Percentiles rank a stretch among this genome's conserved stretches.
phyloP scores from a whole-genome alignment of 2,113 vertebrate species.

The Megalops atlanticus region DNA sequence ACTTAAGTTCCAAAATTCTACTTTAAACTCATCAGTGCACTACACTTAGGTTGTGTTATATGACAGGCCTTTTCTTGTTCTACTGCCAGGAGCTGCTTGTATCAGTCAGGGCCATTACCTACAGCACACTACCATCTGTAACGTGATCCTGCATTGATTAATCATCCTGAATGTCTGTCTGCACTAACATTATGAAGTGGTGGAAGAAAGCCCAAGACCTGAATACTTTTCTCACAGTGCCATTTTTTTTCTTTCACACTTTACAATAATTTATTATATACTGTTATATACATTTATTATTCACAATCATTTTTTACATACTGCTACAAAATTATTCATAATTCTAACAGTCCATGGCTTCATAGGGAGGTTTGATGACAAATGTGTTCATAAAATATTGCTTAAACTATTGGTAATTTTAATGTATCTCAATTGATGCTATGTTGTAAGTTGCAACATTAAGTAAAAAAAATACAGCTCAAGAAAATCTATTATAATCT shows the following conservation, averaged over 20 bases:
- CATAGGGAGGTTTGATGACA: too few relatives aligned
- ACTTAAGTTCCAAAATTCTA: constrained; percentile 12
- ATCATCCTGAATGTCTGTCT: constrained; percentile 14
- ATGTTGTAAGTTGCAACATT: neutral
- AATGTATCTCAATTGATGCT: neutral
- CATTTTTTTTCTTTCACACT: neutral
- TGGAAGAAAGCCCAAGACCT: constrained; percentile 10
- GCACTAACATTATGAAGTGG: constrained; percentile 2
- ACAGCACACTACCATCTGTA: constrained; percentile 30
- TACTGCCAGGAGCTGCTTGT: constrained; percentile 36
- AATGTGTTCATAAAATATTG: neutral
- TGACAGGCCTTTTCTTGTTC: constrained; percentile 34
- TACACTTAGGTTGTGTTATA: constrained; percentile 34
- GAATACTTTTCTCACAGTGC: too few relatives aligned
- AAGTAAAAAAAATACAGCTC: neutral
- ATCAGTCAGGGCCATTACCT: constrained; percentile 42
- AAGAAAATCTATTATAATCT: neutral
- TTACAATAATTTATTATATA: too few relatives aligned
- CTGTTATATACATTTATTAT: neutral
- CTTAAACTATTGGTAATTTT: neutral
- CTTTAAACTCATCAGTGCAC: constrained; percentile 31
- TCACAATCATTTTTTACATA: neutral
- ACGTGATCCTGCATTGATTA: constrained; percentile 33
- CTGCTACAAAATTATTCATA: too few relatives aligned
- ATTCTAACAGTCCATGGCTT: too few relatives aligned